These are phyloP conservation scores for Pegea sp. DNA, from an alignment of 23 tunicate genomes.

Conservation along the genomic window DNA sequence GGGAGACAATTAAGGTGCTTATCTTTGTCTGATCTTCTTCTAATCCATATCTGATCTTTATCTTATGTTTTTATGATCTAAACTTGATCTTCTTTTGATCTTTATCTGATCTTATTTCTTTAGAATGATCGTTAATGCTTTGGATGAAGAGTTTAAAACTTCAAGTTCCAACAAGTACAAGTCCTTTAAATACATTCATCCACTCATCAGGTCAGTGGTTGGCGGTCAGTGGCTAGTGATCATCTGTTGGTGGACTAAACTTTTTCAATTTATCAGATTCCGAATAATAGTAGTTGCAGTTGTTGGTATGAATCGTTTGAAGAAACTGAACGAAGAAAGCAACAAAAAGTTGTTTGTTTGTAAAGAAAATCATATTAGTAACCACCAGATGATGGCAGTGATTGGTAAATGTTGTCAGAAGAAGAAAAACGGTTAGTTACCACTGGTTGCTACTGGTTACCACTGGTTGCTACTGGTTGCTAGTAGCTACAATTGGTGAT, in stretches of 20 bases:
- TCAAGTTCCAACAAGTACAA: slow-evolving; percentile 4
- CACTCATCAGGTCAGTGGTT: slow-evolving; percentile 34
- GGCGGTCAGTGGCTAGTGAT: background rate
- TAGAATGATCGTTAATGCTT: slow-evolving; percentile 44
- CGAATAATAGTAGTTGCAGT: slow-evolving; percentile 57
- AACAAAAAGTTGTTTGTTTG: slow-evolving; percentile 55
- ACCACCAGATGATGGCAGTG: slow-evolving; percentile 26
- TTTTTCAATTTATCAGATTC: slow-evolving; percentile 20
- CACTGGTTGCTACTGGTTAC: too few relatives aligned
- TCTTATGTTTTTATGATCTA: too few relatives aligned
- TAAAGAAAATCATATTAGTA: slow-evolving; percentile 35
- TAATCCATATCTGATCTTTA: too few relatives aligned
- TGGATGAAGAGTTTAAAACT: slow-evolving; percentile 31
- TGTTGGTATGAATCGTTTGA: slow-evolving; percentile 36
- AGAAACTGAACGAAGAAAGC: slow-evolving; percentile 3
- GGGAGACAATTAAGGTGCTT: too few relatives aligned
- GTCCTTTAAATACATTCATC: slow-evolving; percentile 41
- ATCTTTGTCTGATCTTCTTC: too few relatives aligned
- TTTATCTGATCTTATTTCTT: too few relatives aligned
- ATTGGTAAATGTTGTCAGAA: slow-evolving; percentile 34
- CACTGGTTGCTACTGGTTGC: too few relatives aligned
- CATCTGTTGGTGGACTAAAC: background rate
- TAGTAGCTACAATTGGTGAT: too few relatives aligned
- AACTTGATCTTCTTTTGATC: too few relatives aligned
- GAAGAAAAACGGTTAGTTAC: too few relatives aligned